These are phyloP conservation scores for Terrapene triunguis DNA, from an alignment of 2,113 vertebrate genomes.

Conservation along the genomic window DNA sequence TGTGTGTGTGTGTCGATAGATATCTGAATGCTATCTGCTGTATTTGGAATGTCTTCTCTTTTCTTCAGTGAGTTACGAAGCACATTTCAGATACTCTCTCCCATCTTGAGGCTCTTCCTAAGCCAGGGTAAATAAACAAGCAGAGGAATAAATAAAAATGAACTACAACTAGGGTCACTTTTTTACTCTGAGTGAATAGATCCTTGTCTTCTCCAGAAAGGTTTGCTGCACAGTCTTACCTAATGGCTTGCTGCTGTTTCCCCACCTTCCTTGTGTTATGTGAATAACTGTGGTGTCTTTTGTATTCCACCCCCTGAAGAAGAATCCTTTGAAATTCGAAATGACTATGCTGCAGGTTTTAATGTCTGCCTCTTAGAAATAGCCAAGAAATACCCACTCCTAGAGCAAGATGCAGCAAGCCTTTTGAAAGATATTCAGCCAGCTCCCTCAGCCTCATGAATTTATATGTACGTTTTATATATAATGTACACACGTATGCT, in stretches of 20 bases:
- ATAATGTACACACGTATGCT: slow-evolving; percentile 23
- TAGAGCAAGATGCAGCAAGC: slow-evolving; percentile 73
- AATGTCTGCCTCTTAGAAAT: slow-evolving; percentile 77
- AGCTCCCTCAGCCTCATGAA: slow-evolving; percentile 68
- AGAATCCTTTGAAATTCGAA: slow-evolving; percentile 84
- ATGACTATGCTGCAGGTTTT: slow-evolving; percentile 80
- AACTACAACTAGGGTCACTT: slow-evolving; percentile 60
- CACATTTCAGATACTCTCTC: slow-evolving; percentile 68
- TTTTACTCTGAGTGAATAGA: slow-evolving; percentile 69
- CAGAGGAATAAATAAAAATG: slow-evolving; percentile 1
- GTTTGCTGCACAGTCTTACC: slow-evolving; percentile 66
- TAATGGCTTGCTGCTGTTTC: slow-evolving; percentile 75
- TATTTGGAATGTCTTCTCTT: slow-evolving; percentile 73
- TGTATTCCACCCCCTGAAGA: slow-evolving; percentile 81
- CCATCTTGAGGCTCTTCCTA: slow-evolving; percentile 63
- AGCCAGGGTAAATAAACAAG: slow-evolving; percentile 61
- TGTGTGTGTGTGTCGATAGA: not conserved
- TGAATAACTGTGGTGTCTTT: slow-evolving; percentile 76
- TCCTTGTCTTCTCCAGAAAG: slow-evolving; percentile 64
- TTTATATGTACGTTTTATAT: slow-evolving; percentile 46
- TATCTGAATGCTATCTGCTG: slow-evolving; percentile 60
- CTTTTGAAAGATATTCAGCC: slow-evolving; percentile 74
- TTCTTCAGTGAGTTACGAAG: slow-evolving; percentile 66
- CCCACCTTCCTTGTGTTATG: slow-evolving; percentile 73
- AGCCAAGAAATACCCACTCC: slow-evolving; percentile 70